Percentiles rank a stretch among this genome's conserved stretches.
Evolutionary conservation across 2,113 vertebrate genomes (phyloP).

Genomic region (Maccullochella peelii): DNA sequence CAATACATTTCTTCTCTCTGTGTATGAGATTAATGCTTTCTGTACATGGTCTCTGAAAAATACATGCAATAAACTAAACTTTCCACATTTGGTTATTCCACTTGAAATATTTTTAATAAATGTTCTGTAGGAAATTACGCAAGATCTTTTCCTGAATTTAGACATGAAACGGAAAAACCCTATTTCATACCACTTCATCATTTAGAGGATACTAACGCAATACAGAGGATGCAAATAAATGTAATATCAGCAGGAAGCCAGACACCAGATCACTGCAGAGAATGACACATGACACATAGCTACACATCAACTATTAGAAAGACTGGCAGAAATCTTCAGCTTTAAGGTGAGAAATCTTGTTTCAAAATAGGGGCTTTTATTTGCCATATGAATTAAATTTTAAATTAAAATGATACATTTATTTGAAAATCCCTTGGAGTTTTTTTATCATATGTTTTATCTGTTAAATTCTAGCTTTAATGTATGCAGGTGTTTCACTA

Average conservation of each 20-base stretch:
- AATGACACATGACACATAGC: not conserved
- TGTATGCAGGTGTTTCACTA: not conserved
- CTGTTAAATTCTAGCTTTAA: not conserved
- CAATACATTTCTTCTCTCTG: not conserved
- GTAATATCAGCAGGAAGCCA: constrained; percentile 26
- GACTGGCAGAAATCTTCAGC: not conserved
- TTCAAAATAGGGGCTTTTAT: not conserved
- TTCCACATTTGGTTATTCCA: not conserved
- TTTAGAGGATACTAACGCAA: constrained; percentile 17
- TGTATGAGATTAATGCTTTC: too few relatives aligned
- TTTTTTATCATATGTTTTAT: not conserved
- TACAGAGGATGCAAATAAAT: not conserved
- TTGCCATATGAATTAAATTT: not conserved
- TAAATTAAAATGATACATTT: not conserved
- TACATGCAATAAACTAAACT: not conserved
- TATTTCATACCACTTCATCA: not conserved
- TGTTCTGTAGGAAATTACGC: not conserved
- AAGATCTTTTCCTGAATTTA: constrained; percentile 24
- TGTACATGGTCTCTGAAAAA: not conserved
- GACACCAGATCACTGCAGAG: not conserved
- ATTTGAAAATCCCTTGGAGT: not conserved
- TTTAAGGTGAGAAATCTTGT: constrained; percentile 52
- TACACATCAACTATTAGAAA: not conserved
- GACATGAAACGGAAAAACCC: constrained; percentile 23
- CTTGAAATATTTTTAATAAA: not conserved